Evolutionary conservation across 2,113 vertebrate genomes (phyloP), one percentile per base, ranked within the genome.

Genomic region (Loxodonta africana): DNA sequence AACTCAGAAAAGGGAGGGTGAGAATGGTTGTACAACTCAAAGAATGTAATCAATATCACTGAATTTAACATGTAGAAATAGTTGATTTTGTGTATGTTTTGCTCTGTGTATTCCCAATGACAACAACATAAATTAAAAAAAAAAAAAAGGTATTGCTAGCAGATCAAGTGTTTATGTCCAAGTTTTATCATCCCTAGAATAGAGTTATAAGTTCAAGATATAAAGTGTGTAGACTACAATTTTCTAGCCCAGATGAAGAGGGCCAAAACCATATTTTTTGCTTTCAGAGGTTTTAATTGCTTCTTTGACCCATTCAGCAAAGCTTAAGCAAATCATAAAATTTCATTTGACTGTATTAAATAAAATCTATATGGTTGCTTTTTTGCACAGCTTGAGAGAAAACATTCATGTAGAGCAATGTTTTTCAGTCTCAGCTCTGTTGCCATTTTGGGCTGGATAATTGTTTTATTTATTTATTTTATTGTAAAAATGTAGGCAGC

Each of bases 171-270:
- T 85, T 69, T 60, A n/a, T 84, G 21, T 25, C 53, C 51, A 77
- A 33, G n/a, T 89, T 76, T 1, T 88, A 26, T 92, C 65, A 63
- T 95, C 30, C 48, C 41, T 90, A 78, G 3, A 62, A 25, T 57
- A 92, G 30, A 91, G 26, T 2, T 76, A 23, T 69, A 85, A 82
- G 57, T 15, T 84, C 6, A 84, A 37, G 23, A 46, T 74, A 44
- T 18, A 80, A 94, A 84, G 57, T 63, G 21, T 78, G 18, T 69
- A 63, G 12, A 69, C 8, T 83, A 3, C 9, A 63, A 11, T 95
- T 88, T 97, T 95, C 71, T 96, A 87, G 20, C 60, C 37, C 41
- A 87, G 33, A 28, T 65, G 30, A 63, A 93, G 46, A 93, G 12
- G 25, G 7, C 33, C 90, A 57, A 93, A 82, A 14, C 26, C 81